Base-by-base conservation (phyloP, 1,140 invertebrate species). In the Scaptodrosophila lebanonensis region DNA sequence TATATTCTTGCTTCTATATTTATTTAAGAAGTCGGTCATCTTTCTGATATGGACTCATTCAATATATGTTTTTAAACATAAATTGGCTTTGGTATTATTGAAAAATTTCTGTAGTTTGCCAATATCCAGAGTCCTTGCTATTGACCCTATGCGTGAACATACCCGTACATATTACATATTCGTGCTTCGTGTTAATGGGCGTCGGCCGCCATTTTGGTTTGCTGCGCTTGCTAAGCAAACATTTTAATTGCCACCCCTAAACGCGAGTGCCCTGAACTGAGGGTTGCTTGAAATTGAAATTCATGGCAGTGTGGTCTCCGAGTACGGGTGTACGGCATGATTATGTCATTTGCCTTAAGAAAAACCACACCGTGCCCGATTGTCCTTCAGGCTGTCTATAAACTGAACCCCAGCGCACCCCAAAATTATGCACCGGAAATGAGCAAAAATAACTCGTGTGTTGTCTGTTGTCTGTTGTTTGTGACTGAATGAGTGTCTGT, bases 181-280 rank as follows among this genome's bases (percentile, higher is more conserved):
- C n/a, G 15, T 7, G 20, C 11, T 27, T 13, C 6, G 7, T 18
- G 30, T 43, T 43, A n/a, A 44, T 33, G 11, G 45, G n/a, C n/a
- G n/a, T n/a, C 42, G 36, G 48, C 29, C 38, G 69, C 75, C 75
- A 79, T 79, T 79, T 79, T 79, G 65, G 51, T 57, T 42, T 15
- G 7, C 16, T 30, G 30, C 17, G 7, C 12, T 17, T 9, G 45
- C 33, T 72, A 58, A 56, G 73, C 51, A 79, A 79, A 79, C 65
- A 82, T 66, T 79, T 66, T 79, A 79, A 79, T 79, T 79, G 75
- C 73, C 73, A 79, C 68, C 73, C 73, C 53, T 79, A 57, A 56
- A 8, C 3, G 8, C 8, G 22, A 16, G 18, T 6, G 29, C 3
- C 11, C 8, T 25, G 8, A 25, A 18, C 1, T 6, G 20, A 25